Percentiles rank a stretch among this genome's conserved stretches.
Evolutionary conservation across 2,113 vertebrate genomes (phyloP).

Genomic region (Petrocephalus zakoni): DNA sequence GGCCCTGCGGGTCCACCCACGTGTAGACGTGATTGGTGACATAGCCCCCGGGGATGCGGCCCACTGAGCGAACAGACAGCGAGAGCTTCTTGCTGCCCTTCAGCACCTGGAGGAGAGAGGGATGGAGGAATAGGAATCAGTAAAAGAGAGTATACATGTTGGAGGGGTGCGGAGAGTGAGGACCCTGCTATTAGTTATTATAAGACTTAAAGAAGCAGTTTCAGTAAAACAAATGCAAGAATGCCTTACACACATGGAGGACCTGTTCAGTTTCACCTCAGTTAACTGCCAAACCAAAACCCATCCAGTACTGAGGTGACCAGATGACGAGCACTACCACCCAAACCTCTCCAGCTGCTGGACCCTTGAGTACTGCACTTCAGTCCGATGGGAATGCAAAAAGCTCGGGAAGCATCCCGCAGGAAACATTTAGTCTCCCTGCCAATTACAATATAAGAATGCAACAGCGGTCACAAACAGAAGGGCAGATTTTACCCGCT

Average conservation of each 20-base stretch:
- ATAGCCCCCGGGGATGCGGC: constrained; percentile 86
- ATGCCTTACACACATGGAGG: not conserved
- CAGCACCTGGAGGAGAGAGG: constrained; percentile 65
- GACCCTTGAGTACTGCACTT: not conserved
- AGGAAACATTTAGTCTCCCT: not conserved
- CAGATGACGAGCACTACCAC: not conserved
- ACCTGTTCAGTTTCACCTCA: not conserved
- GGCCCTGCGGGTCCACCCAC: constrained; percentile 92
- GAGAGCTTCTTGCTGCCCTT: constrained; percentile 93
- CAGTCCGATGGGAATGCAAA: not conserved
- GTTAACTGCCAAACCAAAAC: not conserved
- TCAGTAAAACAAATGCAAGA: not conserved
- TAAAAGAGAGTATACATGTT: not conserved
- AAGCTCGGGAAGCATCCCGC: not conserved
- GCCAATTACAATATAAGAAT: not conserved
- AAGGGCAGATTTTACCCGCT: not conserved
- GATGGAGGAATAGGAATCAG: not conserved
- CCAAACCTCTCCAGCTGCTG: not conserved
- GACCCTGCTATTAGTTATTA: not conserved
- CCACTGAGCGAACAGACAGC: constrained; percentile 81
- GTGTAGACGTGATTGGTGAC: constrained; percentile 97
- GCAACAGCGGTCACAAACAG: not conserved
- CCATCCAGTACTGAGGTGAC: not conserved
- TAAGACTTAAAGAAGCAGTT: not conserved
- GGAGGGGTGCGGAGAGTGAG: not conserved